Percentiles rank a stretch among this genome's conserved stretches.
These are phyloP conservation scores for Cremastobaeus sp. DNA, from an alignment of 2,888 invertebrate genomes.

Conservation along the genomic window DNA sequence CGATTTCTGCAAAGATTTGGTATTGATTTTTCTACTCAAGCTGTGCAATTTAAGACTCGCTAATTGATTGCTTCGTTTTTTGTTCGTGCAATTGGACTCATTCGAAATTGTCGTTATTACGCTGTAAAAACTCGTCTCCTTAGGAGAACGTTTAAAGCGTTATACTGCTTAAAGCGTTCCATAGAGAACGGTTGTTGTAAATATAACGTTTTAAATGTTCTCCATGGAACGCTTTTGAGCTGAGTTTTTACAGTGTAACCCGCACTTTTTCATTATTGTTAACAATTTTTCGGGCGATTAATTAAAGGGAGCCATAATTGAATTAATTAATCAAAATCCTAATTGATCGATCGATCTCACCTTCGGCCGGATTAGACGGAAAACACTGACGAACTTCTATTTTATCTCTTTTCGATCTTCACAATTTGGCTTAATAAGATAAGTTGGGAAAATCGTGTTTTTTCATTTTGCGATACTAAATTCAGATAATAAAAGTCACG, in stretches of 20 bases:
- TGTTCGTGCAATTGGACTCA: not conserved
- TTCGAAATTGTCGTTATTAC: not conserved
- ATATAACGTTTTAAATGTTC: too few relatives aligned
- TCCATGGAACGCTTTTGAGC: too few relatives aligned
- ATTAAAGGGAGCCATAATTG: not conserved
- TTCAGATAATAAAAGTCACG: slow-evolving; percentile 20
- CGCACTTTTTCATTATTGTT: too few relatives aligned
- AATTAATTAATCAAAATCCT: slow-evolving; percentile 9
- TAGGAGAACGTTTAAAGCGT: too few relatives aligned
- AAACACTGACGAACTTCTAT: slow-evolving; percentile 15
- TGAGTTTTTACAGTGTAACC: too few relatives aligned
- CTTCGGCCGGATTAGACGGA: not conserved
- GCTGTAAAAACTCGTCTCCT: too few relatives aligned
- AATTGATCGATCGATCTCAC: not conserved
- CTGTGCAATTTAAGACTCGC: not conserved
- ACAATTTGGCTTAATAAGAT: slow-evolving; percentile 15
- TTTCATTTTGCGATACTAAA: slow-evolving; percentile 25
- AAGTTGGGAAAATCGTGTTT: slow-evolving; percentile 15
- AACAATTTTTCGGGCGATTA: too few relatives aligned
- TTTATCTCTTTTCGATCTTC: slow-evolving; percentile 22
- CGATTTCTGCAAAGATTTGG: slow-evolving; percentile 17
- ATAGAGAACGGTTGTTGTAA: too few relatives aligned
- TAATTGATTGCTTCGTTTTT: not conserved
- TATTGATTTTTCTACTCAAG: slow-evolving; percentile 16
- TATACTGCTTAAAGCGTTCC: too few relatives aligned